Evolutionary conservation across 2,888 invertebrate genomes (phyloP).

Genomic region (Mythimna vitellina): DNA sequence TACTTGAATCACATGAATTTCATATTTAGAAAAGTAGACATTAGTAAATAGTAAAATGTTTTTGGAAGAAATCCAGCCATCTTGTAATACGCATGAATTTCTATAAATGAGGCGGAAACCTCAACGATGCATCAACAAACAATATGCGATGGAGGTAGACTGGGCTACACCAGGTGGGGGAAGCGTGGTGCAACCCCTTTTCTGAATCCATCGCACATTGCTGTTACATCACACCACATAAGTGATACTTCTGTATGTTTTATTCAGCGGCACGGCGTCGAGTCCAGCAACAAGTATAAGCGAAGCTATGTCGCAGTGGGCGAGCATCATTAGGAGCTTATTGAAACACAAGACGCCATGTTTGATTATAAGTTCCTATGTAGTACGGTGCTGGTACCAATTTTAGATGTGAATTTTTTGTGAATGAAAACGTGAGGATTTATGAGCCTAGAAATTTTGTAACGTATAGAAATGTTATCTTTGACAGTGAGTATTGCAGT

Average conservation of each 20-base stretch:
- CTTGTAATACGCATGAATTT: too few relatives aligned
- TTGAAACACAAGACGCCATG: slow-evolving; percentile 65
- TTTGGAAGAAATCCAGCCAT: too few relatives aligned
- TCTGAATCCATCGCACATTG: neutral
- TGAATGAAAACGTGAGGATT: neutral
- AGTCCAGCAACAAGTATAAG: slow-evolving; percentile 67
- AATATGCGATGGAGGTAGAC: too few relatives aligned
- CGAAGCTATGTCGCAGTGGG: slow-evolving; percentile 56
- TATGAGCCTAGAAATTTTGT: too few relatives aligned
- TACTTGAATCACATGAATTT: too few relatives aligned
- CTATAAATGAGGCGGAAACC: too few relatives aligned
- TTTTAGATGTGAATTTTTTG: neutral
- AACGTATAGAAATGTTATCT: too few relatives aligned
- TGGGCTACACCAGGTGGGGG: too few relatives aligned
- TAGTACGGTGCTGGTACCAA: neutral
- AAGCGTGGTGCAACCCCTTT: neutral
- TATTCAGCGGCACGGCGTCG: slow-evolving; percentile 52
- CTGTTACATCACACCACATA: neutral
- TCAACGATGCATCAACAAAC: too few relatives aligned
- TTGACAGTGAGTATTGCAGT: too few relatives aligned
- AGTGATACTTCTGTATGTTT: slow-evolving; percentile 45
- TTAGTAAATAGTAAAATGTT: too few relatives aligned
- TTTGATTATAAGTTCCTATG: slow-evolving; percentile 55
- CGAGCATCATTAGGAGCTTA: slow-evolving; percentile 75
- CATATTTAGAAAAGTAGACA: too few relatives aligned